Conservation (phyloP, 1,140 invertebrate species). For the Saccostrea cuccullata region DNA sequence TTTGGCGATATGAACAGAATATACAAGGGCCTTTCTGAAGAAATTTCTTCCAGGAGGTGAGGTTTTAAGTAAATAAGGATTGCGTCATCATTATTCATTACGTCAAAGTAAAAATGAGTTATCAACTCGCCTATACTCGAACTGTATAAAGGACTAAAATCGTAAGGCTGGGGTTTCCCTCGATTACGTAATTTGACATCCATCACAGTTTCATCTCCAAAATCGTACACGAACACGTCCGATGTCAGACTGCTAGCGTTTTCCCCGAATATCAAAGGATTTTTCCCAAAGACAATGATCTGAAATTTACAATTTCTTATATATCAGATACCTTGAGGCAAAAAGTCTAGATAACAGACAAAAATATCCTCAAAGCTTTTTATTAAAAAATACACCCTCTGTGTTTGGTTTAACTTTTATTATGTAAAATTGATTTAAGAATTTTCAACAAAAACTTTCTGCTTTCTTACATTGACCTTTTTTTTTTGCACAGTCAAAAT, state of each 20-base stretch:
- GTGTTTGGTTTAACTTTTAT: too few relatives aligned
- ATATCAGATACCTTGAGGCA: too few relatives aligned
- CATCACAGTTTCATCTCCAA: slow-evolving; percentile 5
- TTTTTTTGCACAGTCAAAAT: too few relatives aligned
- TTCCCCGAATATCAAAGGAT: not conserved
- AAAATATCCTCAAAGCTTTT: too few relatives aligned
- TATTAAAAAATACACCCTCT: too few relatives aligned
- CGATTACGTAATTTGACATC: not conserved
- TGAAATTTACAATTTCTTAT: not conserved
- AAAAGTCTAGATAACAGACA: too few relatives aligned
- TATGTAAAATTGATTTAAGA: too few relatives aligned
- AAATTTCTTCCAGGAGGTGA: not conserved
- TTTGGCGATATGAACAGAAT: not conserved
- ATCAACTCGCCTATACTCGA: not conserved
- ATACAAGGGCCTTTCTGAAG: not conserved
- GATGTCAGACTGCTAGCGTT: slow-evolving; percentile 13
- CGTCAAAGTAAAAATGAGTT: slow-evolving; percentile 6
- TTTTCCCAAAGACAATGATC: slow-evolving; percentile 5
- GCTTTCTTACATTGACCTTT: too few relatives aligned
- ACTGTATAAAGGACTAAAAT: not conserved
- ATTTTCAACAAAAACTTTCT: too few relatives aligned
- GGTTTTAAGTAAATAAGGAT: slow-evolving; percentile 27
- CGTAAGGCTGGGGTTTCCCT: not conserved
- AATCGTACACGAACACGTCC: not conserved
- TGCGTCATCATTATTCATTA: slow-evolving; percentile 33